Conservation (phyloP, 2,888 invertebrate genomes). For the Gortyna flavago region DNA sequence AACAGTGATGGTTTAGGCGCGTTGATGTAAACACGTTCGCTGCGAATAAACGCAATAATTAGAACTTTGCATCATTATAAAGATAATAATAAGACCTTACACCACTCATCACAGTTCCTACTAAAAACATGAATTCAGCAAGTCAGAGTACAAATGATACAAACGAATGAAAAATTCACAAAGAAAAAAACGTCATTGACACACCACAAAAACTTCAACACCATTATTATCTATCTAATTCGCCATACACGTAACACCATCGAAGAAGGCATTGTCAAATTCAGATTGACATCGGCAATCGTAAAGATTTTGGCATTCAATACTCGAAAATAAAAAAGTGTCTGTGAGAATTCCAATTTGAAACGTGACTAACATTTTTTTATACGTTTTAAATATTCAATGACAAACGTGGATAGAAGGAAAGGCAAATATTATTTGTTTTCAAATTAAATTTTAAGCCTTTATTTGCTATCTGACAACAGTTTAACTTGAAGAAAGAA, state of each 20-base stretch:
- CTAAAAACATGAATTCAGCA: conserved; percentile 3
- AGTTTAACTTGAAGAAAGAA: neutral
- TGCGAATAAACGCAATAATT: too few relatives aligned
- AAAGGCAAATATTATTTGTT: conserved; percentile 18
- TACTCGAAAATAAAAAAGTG: conserved; percentile 60
- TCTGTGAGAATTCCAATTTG: conserved; percentile 67
- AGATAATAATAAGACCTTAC: too few relatives aligned
- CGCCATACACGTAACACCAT: conserved; percentile 64
- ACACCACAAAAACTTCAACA: conserved; percentile 68
- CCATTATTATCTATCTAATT: conserved; percentile 71
- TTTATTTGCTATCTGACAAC: conserved; percentile 11
- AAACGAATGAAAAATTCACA: conserved; percentile 26
- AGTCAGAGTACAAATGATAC: neutral
- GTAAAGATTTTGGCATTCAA: conserved; percentile 57
- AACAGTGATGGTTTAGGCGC: neutral
- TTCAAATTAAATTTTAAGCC: conserved; percentile 7
- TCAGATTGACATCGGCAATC: conserved; percentile 48
- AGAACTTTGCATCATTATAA: too few relatives aligned
- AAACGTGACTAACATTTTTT: conserved; percentile 70
- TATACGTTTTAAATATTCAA: conserved; percentile 43
- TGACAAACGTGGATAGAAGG: conserved; percentile 32
- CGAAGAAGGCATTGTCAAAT: conserved; percentile 43
- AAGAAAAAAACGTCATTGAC: conserved; percentile 71
- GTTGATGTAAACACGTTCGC: neutral
- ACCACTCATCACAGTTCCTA: too few relatives aligned